These are phyloP conservation scores for Spheniscus mendiculus DNA, from an alignment of 2,113 vertebrate genomes.

Conservation along the genomic window DNA sequence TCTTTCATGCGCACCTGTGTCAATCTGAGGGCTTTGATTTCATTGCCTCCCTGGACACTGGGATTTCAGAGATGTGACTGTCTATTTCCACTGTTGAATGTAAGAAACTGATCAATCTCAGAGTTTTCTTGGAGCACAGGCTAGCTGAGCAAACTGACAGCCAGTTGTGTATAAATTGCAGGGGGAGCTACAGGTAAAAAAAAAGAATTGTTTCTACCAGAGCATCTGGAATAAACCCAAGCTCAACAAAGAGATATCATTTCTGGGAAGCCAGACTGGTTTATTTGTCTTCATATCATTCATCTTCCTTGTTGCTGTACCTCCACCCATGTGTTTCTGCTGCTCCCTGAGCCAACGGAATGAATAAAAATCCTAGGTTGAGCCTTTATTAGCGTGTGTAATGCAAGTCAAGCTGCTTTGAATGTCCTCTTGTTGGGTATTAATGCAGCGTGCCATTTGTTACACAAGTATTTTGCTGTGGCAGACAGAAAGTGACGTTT, in stretches of 20 bases:
- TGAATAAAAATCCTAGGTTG: conserved; percentile 45
- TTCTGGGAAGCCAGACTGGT: conserved; percentile 11
- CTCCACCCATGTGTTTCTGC: conserved; percentile 29
- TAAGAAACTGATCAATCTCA: neutral
- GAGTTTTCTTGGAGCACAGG: neutral
- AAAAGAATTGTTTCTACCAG: neutral
- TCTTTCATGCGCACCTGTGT: neutral
- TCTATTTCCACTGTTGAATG: too few species aligned
- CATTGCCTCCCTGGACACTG: neutral
- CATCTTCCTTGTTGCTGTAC: conserved; percentile 12
- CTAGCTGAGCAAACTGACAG: neutral
- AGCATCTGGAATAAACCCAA: conserved; percentile 33
- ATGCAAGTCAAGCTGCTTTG: conserved; percentile 61
- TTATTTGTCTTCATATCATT: neutral
- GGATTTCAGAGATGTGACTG: neutral
- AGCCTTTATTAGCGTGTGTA: conserved; percentile 38
- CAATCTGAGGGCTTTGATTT: neutral
- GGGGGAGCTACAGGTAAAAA: neutral
- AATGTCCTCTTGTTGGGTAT: conserved; percentile 63
- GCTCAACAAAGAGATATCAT: neutral
- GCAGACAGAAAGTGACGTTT: conserved; percentile 80
- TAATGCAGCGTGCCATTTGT: conserved; percentile 69
- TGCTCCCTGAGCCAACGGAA: conserved; percentile 3
- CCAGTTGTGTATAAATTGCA: neutral
- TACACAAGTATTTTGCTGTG: conserved; percentile 72